Evolutionary conservation across 2,797 vertebrate genomes (phyloP), one percentile per base, ranked within the genome.

Genomic region (Garrulus glandarius): DNA sequence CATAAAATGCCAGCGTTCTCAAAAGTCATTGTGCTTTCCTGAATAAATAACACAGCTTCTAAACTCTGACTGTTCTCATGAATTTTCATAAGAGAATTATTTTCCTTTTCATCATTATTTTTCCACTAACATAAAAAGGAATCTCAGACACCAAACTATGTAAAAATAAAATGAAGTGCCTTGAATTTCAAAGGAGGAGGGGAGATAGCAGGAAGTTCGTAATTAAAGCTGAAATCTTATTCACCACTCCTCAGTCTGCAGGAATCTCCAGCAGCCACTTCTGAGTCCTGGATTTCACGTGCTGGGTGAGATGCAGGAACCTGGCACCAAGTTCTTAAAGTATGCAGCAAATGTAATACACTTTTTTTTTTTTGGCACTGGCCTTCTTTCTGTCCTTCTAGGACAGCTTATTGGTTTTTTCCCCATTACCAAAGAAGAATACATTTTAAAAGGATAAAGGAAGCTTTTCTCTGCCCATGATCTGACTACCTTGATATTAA

Each of bases 1-100:
- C 46, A 52, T 15, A 75, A 59, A 87, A 52, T 76, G 39, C n/a
- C 22, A 14, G 17, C 61, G 64, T 76, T 93, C 75, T 93, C 52
- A 91, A 60, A 81, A 93, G 78, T 61, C 64, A 85, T 68, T 93
- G 83, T 59, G 60, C 52, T 76, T 61, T 70, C 50, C n/a, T 82
- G 92, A 95, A 95, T 91, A 95, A 94, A 93, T 82, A 95, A 89
- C 44, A 81, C 41, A 92, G 53, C 81, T 95, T 94, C 83, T 85
- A 74, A 87, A 94, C 52, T 52, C 93, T 78, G 77, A 37, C 55
- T 63, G 29, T 29, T 92, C 92, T 94, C 94, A 96, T 95, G 94
- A 96, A 96, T 96, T 97, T 97, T 96, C 91, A 94, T 94, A 87
- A 84, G 86, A 87, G 49, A 94, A 92, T 89, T 90, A 85, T 94